phyloP scores from a whole-genome alignment of 92 coral and sea anemone species.

The Plumapathes pennacea region DNA sequence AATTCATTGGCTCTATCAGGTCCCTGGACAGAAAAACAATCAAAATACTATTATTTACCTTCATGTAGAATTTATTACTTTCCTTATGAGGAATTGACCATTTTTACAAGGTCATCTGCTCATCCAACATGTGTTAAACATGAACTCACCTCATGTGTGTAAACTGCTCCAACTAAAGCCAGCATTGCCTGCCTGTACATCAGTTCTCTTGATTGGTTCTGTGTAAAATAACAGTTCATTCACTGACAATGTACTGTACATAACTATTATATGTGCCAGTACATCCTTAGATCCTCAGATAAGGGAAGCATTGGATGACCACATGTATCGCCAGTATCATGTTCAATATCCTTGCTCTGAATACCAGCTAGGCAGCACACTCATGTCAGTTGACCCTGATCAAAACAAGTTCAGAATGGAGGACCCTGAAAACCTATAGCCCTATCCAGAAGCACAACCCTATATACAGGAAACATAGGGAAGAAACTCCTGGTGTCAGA shows the following conservation, averaged over 20 bases:
- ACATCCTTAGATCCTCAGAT: too few species aligned
- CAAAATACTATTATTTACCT: not conserved
- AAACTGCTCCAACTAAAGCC: constrained; percentile 79
- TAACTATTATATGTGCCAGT: not conserved
- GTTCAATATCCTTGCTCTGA: too few species aligned
- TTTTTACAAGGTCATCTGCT: not conserved
- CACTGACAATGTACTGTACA: too few species aligned
- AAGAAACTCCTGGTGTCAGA: not conserved
- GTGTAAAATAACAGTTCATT: not conserved
- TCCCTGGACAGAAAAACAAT: constrained; percentile 41
- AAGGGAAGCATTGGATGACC: too few species aligned
- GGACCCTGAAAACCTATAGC: too few species aligned
- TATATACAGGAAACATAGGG: too few species aligned
- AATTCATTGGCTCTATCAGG: constrained; percentile 68
- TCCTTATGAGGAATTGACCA: not conserved
- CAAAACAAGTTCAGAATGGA: too few species aligned
- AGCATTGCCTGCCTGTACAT: constrained; percentile 64
- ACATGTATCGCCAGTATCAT: too few species aligned
- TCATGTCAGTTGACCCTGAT: too few species aligned
- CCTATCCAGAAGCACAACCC: too few species aligned
- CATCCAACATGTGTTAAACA: too few species aligned
- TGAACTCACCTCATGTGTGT: constrained; percentile 66
- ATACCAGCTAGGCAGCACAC: too few species aligned
- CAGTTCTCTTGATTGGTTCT: constrained; percentile 48
- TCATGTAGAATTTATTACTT: not conserved